Evolutionary conservation across 2,888 invertebrate genomes (phyloP), one percentile per base, ranked within the genome.

Genomic region (Phyllotreta striolata): DNA sequence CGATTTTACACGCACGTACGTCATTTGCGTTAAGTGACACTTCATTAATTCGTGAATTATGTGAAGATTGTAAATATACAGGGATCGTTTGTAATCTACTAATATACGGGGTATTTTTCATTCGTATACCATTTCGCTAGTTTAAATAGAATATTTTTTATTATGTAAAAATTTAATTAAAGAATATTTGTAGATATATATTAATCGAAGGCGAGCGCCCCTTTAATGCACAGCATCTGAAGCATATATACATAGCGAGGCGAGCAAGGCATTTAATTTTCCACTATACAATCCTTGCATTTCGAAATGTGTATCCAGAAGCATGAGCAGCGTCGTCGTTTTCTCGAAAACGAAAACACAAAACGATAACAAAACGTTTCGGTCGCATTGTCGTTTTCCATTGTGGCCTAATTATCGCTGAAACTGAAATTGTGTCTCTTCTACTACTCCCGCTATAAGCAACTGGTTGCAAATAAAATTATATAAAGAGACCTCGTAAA

Each of bases 381-480:
- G 39, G 52, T 58, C 51, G 46, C 52, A 57, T 54, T 54, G 58
- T 54, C 35, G 57, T 58, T 57, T 40, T 41, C 57, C 54, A 63
- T 63, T 63, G 57, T 63, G 54, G 39, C 57, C 58, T 54, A 63
- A 63, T 63, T 63, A 63, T 63, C 46, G 14, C 40, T 49, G 52
- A 39, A 44, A 58, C 54, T 58, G 54, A 56, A 37, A 56, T 44
- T 56, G 40, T 44, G 24, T 37, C 35, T 59, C 51, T 59, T 52
- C 59, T 41, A 39, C 14, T 39, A 3, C n/a, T n/a, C 47, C 10
- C 55, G 44, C 38, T 38, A 3, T 54, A 56, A 62, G 66, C 76
- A 75, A 76, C 76, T 76, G 74, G 76, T 76, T 73, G 75, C 75
- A 74, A 72, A 76, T 75, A 74, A 68, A 69, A 67, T 65, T 67